Evolutionary conservation across 2,797 vertebrate species (phyloP).

Genomic region (Distichodus sexfasciatus): DNA sequence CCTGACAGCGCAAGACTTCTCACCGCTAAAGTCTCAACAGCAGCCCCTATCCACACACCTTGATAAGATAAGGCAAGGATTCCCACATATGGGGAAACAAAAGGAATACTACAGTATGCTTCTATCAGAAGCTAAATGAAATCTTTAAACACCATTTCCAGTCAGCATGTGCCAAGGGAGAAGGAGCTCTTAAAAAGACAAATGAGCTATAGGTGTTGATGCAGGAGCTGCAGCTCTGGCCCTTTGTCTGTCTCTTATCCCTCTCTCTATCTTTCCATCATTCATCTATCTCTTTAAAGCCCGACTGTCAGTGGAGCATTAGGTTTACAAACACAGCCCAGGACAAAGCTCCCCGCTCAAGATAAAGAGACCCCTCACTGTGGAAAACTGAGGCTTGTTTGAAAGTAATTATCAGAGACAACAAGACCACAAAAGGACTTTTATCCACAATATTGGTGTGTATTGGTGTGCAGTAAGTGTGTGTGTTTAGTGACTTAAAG

Average conservation of each 20-base stretch:
- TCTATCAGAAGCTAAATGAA: not conserved
- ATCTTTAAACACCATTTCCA: constrained; percentile 19
- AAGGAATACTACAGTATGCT: constrained; percentile 21
- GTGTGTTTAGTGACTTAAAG: not conserved
- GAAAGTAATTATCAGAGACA: constrained; percentile 52
- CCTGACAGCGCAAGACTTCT: constrained; percentile 51
- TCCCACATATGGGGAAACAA: constrained; percentile 36
- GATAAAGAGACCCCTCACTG: constrained; percentile 37
- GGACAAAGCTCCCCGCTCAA: constrained; percentile 29
- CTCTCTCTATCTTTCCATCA: constrained; percentile 25
- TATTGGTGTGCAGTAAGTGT: not conserved
- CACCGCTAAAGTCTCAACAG: constrained; percentile 38
- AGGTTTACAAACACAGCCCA: constrained; percentile 37
- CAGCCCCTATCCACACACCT: constrained; percentile 47
- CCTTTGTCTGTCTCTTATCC: constrained; percentile 17
- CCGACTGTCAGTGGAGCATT: constrained; percentile 41
- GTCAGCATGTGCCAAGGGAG: not conserved
- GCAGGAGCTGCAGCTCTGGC: constrained; percentile 9
- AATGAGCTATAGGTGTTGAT: constrained; percentile 28
- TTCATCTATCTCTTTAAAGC: constrained; percentile 41
- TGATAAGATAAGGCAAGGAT: constrained; percentile 50
- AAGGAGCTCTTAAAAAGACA: constrained; percentile 5
- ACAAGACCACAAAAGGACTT: constrained; percentile 41
- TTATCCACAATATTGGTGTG: constrained; percentile 32
- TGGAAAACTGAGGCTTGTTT: constrained; percentile 40